Evolutionary conservation across 1,140 invertebrate species (phyloP), one percentile per base, ranked within the genome.

Genomic region (Papilio polytes): DNA sequence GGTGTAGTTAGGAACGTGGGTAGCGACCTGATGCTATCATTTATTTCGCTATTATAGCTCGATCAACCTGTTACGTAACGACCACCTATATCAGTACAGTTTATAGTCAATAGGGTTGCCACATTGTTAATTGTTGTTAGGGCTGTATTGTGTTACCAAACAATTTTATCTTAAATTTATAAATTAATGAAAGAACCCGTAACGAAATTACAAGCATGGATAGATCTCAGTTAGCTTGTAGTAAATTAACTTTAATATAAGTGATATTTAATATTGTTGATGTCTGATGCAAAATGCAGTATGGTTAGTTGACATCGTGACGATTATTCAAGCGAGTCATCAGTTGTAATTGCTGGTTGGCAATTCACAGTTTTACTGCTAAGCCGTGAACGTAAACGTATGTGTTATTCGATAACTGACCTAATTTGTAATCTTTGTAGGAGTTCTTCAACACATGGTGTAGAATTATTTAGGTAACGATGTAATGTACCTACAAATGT

Each of bases 271-370:
- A 66, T 66, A 66, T 31, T 66, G 63, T 66, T 31, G 63, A 66
- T 31, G 1, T 31, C 12, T 6, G 31, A 15, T 66, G 12, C 26
- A 13, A 15, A 66, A 36, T 66, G 20, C 3, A 31, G 12, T 66
- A 26, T 63, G 56, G 3, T 63, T 31, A 18, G 18, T 56, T 56
- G n/a, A 8, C n/a, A 59, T n/a, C n/a, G 56, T 9, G 56, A 59
- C n/a, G 56, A 20, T 53, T 83, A 80, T 86, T 85, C 72, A 78
- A 84, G 74, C 83, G 80, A 88, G 87, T 87, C 85, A 87, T 84
- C 82, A 82, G 86, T 85, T 81, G 83, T 91, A 89, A 90, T 90
- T 90, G 86, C 81, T 66, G 82, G 80, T 86, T 90, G 85, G 83
- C 86, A 88, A 77, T 84, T 81, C 78, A 81, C 74, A 80, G 80